Percentiles rank a stretch among this genome's conserved stretches.
Evolutionary conservation across 35 echinoderm and acorn worm species (phyloP).

Genomic region (Stichopus chloronotus): DNA sequence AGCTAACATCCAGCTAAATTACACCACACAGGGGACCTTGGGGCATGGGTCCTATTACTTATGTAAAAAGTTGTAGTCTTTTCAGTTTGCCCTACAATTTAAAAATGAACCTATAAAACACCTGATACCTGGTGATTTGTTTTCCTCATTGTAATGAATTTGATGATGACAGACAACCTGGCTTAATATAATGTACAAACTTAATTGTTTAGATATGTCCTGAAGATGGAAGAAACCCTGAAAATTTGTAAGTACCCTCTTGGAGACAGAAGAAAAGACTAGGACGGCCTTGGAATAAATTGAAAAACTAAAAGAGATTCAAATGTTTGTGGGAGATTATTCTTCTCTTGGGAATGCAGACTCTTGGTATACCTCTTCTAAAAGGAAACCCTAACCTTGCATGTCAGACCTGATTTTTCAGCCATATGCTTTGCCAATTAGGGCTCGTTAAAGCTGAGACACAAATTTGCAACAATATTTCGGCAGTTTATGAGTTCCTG

Average conservation of each 20-base stretch:
- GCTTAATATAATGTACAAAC: too few species aligned
- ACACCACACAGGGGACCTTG: too few species aligned
- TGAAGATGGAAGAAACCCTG: neutral
- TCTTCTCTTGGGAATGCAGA: neutral
- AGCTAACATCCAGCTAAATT: too few species aligned
- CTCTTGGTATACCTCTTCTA: neutral
- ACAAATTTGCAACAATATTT: neutral
- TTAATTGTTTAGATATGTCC: too few species aligned
- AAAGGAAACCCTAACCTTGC: constrained; percentile 34
- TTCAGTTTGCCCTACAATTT: too few species aligned
- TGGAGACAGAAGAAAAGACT: neutral
- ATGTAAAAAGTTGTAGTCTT: too few species aligned
- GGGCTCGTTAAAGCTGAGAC: constrained; percentile 14
- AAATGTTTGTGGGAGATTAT: neutral
- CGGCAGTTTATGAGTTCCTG: constrained; percentile 4
- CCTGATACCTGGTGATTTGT: too few species aligned
- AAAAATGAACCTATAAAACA: too few species aligned
- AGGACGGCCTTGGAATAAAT: neutral
- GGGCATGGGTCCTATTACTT: too few species aligned
- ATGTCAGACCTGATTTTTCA: constrained; percentile 3
- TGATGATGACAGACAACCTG: too few species aligned
- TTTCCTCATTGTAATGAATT: too few species aligned
- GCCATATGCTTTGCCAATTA: constrained; percentile 13
- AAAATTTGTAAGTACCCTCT: neutral
- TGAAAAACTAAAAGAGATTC: neutral